These are phyloP conservation scores for Coenonympha glycerion DNA, from an alignment of 2,888 invertebrate genomes.

Conservation along the genomic window DNA sequence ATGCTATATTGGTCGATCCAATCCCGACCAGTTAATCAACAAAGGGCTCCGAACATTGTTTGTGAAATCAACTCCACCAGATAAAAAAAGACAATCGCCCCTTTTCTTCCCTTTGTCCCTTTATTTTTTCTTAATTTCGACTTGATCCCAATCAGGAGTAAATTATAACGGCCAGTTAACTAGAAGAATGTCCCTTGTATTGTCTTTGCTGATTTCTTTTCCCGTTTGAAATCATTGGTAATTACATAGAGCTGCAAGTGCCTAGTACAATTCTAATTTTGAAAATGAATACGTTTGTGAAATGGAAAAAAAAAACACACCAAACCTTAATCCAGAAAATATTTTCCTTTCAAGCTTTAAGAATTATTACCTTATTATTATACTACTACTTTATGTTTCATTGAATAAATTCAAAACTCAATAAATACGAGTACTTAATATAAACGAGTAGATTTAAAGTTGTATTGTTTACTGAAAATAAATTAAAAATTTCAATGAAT, in stretches of 20 bases:
- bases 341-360: too few relatives aligned
- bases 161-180: conserved; percentile 73
- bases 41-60: conserved; percentile 46
- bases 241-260: conserved; percentile 45
- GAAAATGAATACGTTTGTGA: too few relatives aligned
- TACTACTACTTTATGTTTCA: too few relatives aligned
- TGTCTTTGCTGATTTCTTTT: conserved; percentile 59
- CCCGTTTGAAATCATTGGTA: conserved; percentile 55
- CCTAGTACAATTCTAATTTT: neutral
- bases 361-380: too few relatives aligned
- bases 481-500: too few relatives aligned
- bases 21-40: conserved; percentile 28
- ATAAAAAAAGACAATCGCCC: conserved; percentile 62
- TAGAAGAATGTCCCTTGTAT: conserved; percentile 68
- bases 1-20: conserved; percentile 16
- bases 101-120: conserved; percentile 52
- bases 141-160: conserved; percentile 74
- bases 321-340: too few relatives aligned
- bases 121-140: conserved; percentile 75
- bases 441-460: too few relatives aligned
- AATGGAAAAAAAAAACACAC: too few relatives aligned
- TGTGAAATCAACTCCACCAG: conserved; percentile 67
- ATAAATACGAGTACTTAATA: too few relatives aligned
- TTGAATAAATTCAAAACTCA: too few relatives aligned
- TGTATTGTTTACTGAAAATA: too few relatives aligned